Evolutionary conservation across 92 coral and sea anemone species (phyloP).

Genomic region (Phymanthus crucifer): DNA sequence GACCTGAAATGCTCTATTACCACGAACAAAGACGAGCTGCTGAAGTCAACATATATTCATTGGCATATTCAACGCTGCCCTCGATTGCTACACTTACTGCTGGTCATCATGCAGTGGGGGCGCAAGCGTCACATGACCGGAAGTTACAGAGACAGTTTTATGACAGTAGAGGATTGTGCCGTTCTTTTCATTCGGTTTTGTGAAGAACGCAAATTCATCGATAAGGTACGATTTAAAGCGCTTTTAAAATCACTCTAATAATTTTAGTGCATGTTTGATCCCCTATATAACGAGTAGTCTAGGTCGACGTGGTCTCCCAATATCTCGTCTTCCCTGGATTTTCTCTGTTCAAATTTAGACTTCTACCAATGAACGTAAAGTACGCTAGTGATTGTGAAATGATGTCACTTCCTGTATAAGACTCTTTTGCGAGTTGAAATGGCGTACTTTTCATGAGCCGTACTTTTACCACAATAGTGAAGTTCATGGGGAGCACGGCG

Average conservation of each 20-base stretch:
- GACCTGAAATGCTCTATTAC: conserved; percentile 37
- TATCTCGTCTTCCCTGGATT: too few species aligned
- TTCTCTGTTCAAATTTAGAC: too few species aligned
- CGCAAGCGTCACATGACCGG: conserved; percentile 66
- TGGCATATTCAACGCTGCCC: conserved; percentile 75
- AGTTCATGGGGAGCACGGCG: too few species aligned
- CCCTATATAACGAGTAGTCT: too few species aligned
- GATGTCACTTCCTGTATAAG: too few species aligned
- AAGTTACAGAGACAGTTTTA: conserved; percentile 33
- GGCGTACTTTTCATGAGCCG: too few species aligned
- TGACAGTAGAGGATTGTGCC: conserved; percentile 62
- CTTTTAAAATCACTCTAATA: neutral
- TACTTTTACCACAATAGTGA: too few species aligned
- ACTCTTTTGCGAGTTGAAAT: too few species aligned
- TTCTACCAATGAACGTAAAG: too few species aligned
- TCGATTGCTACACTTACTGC: conserved; percentile 60
- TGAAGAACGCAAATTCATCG: conserved; percentile 45
- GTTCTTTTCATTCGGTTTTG: conserved; percentile 62
- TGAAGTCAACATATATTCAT: conserved; percentile 57
- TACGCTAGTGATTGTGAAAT: too few species aligned
- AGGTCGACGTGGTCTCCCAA: too few species aligned
- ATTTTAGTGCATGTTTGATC: too few species aligned
- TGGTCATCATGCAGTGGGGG: conserved; percentile 79
- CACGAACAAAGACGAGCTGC: conserved; percentile 49
- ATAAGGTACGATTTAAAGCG: conserved; percentile 34